phyloP scores from a whole-genome alignment of 2,113 vertebrate genomes.

The Lota lota region DNA sequence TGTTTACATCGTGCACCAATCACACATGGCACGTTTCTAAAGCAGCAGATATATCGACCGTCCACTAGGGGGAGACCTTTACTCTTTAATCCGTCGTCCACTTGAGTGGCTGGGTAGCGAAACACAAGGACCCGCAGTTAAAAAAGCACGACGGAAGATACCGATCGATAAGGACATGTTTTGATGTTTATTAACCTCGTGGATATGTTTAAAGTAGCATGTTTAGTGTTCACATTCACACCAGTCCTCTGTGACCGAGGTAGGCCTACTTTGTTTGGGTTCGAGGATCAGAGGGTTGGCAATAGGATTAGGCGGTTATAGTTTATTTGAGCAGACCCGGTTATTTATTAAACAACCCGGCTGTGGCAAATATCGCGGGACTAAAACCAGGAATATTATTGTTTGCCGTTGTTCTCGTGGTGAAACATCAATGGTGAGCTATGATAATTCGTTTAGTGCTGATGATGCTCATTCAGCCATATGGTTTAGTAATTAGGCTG shows the following conservation, averaged over 20 bases:
- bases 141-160: conserved; percentile 23
- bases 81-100: too few relatives aligned
- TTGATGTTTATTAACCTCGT: conserved; percentile 24
- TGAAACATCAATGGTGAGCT: not conserved
- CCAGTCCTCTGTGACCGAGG: conserved; percentile 7
- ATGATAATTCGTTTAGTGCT: too few relatives aligned
- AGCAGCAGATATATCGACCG: too few relatives aligned
- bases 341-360: conserved; percentile 31
- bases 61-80: too few relatives aligned
- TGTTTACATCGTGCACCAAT: too few relatives aligned
- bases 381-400: conserved; percentile 7
- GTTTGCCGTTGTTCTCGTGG: not conserved
- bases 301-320: conserved; percentile 37
- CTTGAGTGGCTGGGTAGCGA: too few relatives aligned
- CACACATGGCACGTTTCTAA: too few relatives aligned
- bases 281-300: conserved; percentile 32
- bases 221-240: conserved; percentile 42
- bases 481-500: too few relatives aligned
- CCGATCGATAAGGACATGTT: not conserved
- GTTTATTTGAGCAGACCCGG: conserved; percentile 50
- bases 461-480: too few relatives aligned
- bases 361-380: conserved; percentile 30
- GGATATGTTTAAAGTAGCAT: conserved; percentile 5
- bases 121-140: not conserved
- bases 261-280: conserved; percentile 21